Evolutionary conservation across 2,113 vertebrate species (phyloP).

Genomic region (Bufo bufo): DNA sequence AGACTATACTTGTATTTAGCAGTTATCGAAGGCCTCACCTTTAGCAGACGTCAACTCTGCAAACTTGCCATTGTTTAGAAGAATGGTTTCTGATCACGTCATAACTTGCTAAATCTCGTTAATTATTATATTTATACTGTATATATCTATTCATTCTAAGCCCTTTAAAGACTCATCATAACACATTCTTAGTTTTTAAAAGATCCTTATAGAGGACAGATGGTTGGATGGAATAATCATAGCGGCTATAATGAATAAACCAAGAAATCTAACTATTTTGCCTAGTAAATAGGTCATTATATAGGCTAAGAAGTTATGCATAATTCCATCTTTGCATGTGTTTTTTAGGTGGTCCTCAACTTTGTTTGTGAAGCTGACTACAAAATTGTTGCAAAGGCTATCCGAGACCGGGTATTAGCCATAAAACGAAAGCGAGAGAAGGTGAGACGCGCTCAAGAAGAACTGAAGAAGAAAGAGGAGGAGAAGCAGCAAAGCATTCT

Average conservation of each 20-base stretch:
- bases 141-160: too few relatives aligned
- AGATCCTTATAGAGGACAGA: not conserved
- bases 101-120: not conserved
- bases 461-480: constrained; percentile 45
- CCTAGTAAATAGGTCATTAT: not conserved
- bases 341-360: constrained; percentile 83
- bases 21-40: not conserved
- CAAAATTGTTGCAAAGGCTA: constrained; percentile 87
- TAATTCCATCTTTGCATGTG: not conserved
- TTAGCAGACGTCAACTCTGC: not conserved
- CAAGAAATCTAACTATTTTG: not conserved
- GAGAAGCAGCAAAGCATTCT: constrained; percentile 31
- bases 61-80: not conserved
- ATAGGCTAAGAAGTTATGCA: not conserved
- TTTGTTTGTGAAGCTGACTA: constrained; percentile 90
- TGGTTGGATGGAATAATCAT: not conserved
- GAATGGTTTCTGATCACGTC: not conserved
- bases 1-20: not conserved
- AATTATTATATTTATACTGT: not conserved
- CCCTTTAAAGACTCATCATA: too few relatives aligned
- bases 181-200: not conserved
- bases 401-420: constrained; percentile 81
- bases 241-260: not conserved
- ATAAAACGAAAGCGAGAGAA: constrained; percentile 88
- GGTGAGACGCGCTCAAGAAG: constrained; percentile 69